Base-by-base conservation (phyloP, 1,140 invertebrate genomes). In the Paramacrobiotus metropolitanus region DNA sequence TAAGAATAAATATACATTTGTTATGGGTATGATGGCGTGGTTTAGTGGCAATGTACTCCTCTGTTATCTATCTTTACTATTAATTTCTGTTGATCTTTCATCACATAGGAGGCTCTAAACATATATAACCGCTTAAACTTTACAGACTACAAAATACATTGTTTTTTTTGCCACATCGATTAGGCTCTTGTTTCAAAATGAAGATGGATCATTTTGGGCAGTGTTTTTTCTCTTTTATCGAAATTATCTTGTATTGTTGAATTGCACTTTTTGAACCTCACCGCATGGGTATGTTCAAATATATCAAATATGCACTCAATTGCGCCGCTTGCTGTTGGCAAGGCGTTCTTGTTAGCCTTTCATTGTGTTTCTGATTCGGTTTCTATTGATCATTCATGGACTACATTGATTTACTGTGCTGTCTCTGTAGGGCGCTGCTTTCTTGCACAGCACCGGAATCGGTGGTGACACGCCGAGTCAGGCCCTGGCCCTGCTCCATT, bases 371-470 rank as follows among this genome's bases (percentile, higher is more conserved):
- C n/a, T n/a, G n/a, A n/a, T n/a, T n/a, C n/a, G n/a, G n/a, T n/a
- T n/a, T n/a, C n/a, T n/a, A n/a, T n/a, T n/a, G n/a, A n/a, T n/a
- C n/a, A n/a, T n/a, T n/a, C 34, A 9, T 9, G 34, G n/a, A 40
- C 34, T n/a, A 9, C 9, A 9, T 9, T 40, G 34, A 40, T 40
- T 9, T 40, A 40, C 34, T 40, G 34, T 40, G n/a, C 64, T 61
- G 66, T 63, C 60, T 68, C 71, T 74, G 31, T 68, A 90, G 87
- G 88, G 82, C 65, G 73, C 92, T 66, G 88, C 84, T 24, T 89
- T 93, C 71, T 74, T 95, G 59, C 84, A 93, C 73, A 85, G 88
- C 24, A 82, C 83, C 61, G 93, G 92, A 4, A 78, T 93, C 20
- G 75, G 74, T 31, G 30, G 21, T 2, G 81, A 87, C 1, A 84